Evolutionary conservation across 2,113 vertebrate genomes (phyloP).

Genomic region (Colius striatus): DNA sequence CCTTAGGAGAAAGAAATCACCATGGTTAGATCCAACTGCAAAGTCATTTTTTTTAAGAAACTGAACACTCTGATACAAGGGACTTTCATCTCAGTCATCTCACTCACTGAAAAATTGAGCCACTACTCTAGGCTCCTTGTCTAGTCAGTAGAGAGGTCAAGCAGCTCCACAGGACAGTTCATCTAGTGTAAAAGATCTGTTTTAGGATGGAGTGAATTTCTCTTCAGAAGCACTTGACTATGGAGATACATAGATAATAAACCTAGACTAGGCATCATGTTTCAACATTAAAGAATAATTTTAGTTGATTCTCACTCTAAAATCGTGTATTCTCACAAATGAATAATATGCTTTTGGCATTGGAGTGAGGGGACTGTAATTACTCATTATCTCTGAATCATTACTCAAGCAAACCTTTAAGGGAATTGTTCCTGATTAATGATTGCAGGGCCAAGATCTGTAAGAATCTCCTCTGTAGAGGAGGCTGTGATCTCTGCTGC

Average conservation of each 20-base stretch:
- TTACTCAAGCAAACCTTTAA: conserved; percentile 9
- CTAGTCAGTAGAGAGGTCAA: neutral
- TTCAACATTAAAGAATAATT: neutral
- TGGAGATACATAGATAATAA: neutral
- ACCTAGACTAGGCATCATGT: neutral
- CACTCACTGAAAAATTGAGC: neutral
- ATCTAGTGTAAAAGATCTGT: neutral
- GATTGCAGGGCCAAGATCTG: neutral
- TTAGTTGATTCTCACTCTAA: neutral
- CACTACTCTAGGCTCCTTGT: neutral
- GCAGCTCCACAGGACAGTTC: neutral
- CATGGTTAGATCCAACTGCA: neutral
- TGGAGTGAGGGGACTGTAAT: neutral
- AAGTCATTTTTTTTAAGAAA: neutral
- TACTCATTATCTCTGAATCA: neutral
- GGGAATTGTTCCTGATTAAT: neutral
- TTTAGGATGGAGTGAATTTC: neutral
- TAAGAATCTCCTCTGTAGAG: neutral
- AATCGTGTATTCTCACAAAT: neutral
- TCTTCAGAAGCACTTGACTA: neutral
- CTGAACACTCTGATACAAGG: neutral
- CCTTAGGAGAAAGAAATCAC: neutral
- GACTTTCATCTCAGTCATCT: neutral
- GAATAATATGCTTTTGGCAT: neutral
- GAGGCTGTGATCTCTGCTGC: neutral